A percentile compares a stretch with the other conserved stretches of the same genome.
phyloP scores from a whole-genome alignment of 2,797 vertebrate genomes.

The Hyperoplus immaculatus region DNA sequence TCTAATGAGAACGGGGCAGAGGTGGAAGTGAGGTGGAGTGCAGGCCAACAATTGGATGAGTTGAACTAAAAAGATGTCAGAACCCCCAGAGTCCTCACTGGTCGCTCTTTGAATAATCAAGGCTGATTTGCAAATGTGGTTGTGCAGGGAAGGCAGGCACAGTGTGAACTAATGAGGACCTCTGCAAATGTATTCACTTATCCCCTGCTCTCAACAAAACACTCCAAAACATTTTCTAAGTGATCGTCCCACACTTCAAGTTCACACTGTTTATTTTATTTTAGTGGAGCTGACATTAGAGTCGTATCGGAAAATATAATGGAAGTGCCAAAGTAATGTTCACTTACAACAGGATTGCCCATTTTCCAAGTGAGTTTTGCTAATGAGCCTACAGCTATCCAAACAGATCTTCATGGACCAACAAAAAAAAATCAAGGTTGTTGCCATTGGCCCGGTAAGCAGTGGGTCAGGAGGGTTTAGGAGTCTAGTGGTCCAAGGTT shows the following conservation, averaged over 20 bases:
- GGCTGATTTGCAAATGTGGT: slow-evolving; percentile 52
- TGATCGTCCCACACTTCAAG: not conserved
- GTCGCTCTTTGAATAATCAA: slow-evolving; percentile 63
- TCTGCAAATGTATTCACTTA: slow-evolving; percentile 29
- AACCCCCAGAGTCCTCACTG: slow-evolving; percentile 51
- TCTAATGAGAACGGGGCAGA: slow-evolving; percentile 45
- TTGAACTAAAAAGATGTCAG: slow-evolving; percentile 65
- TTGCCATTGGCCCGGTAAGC: no score
- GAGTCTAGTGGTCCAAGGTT: no score
- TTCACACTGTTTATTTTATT: not conserved
- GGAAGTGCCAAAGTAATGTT: not conserved
- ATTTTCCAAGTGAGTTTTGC: not conserved
- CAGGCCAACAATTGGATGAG: slow-evolving; percentile 43
- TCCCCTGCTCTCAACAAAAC: not conserved
- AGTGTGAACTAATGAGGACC: slow-evolving; percentile 53
- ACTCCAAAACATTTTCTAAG: slow-evolving; percentile 3
- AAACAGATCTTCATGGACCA: no score
- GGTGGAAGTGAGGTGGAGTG: slow-evolving; percentile 39
- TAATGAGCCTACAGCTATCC: not conserved
- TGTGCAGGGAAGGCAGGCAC: not conserved
- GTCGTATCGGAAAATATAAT: not conserved
- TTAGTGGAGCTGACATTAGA: not conserved
- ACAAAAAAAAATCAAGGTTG: no score
- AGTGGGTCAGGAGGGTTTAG: no score
- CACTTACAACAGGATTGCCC: not conserved